Conservation (phyloP, 2,113 vertebrate genomes). For the Lasiurus borealis region DNA sequence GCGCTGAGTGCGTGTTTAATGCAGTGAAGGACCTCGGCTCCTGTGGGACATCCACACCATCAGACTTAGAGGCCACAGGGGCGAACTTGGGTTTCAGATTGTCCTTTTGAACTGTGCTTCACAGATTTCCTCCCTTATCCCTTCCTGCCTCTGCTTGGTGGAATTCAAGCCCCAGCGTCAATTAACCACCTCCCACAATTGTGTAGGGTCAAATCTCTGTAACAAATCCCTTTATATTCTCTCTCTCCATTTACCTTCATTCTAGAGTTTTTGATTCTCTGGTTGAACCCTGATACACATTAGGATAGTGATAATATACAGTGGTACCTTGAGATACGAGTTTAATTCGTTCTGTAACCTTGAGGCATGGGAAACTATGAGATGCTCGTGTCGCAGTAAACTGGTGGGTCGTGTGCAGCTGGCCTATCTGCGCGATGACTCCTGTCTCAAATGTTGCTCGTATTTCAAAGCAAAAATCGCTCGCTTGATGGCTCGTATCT, state of each 20-base stretch:
- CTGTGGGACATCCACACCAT: neutral
- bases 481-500: no score
- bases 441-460: no score
- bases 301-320: neutral
- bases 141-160: neutral
- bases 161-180: neutral
- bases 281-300: neutral
- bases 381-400: no score
- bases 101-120: neutral
- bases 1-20: neutral
- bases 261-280: neutral
- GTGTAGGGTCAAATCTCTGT: neutral
- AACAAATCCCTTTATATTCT: neutral
- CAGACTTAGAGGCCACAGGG: neutral
- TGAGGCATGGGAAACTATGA: no score
- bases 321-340: no score
- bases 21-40: neutral
- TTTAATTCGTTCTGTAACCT: no score
- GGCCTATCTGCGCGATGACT: no score
- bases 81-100: neutral
- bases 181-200: neutral
- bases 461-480: no score
- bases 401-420: no score
- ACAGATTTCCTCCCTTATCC: neutral
- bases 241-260: neutral